Conservation (phyloP, 2,888 invertebrate species). For the Cabera pusaria region DNA sequence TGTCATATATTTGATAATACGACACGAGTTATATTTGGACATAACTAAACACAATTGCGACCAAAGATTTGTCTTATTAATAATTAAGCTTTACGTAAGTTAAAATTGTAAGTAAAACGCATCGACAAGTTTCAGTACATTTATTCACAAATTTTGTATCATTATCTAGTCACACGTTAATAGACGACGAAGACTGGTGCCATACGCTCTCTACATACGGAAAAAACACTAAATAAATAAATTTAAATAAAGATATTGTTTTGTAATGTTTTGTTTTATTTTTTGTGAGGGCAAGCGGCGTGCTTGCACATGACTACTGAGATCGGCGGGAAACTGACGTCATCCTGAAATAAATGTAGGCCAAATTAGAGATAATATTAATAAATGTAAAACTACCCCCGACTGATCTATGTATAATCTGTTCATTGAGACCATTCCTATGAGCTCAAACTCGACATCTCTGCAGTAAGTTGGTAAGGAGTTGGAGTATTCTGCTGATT, state of each 20-base stretch:
- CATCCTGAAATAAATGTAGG: conserved; percentile 35
- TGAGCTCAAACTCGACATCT: no score
- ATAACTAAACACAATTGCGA: conserved; percentile 67
- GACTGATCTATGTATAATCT: no score
- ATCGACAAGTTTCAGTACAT: conserved; percentile 42
- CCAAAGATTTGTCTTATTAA: conserved; percentile 71
- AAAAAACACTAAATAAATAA: conserved; percentile 25
- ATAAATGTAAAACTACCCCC: no score
- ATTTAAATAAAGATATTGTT: conserved; percentile 48
- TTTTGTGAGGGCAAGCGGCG: conserved; percentile 40
- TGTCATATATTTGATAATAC: conserved; percentile 15
- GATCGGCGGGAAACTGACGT: conserved; percentile 43
- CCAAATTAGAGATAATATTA: no score
- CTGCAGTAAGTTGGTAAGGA: no score
- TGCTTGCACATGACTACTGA: conserved; percentile 37
- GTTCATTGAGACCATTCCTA: no score
- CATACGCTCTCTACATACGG: conserved; percentile 54
- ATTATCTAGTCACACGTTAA: conserved; percentile 65
- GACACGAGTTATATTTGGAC: conserved; percentile 30
- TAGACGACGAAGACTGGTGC: conserved; percentile 54
- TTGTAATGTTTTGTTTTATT: conserved; percentile 51
- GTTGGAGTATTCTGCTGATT: no score
- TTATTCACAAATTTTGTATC: conserved; percentile 40
- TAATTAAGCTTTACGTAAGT: conserved; percentile 54
- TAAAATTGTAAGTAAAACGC: conserved; percentile 42